Base-by-base conservation (phyloP, 1,140 invertebrate species). In the Drosophila seguyi region DNA sequence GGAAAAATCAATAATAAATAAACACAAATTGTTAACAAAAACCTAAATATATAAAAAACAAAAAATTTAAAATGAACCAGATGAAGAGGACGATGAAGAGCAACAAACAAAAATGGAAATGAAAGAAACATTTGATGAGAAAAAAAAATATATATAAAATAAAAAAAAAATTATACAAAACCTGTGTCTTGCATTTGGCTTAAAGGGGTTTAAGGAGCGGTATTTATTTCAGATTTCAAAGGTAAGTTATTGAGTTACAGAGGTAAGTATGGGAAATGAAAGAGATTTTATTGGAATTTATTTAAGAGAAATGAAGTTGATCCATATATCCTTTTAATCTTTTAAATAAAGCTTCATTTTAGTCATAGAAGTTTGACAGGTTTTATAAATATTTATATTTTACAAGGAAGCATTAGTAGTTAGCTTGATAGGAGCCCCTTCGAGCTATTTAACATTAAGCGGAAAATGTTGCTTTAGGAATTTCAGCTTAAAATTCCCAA, bases 1-100 rank as follows among this genome's bases (percentile, higher is more conserved):
- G 57, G 44, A n/a, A 66, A 81, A 86, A 87, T 79, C 75, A 79
- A 81, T 81, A 86, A 72, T 68, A 72, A 79, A 69, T 59, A 77
- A 81, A 79, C 45, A 86, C 67, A 83, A 87, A 87, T 88, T 87
- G 83, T 87, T 87, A 88, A 87, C 83, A n/a, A 87, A 87, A 58
- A 36, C 20, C 59, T 63, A 41, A 53, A 65, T 72, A 72, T 45
- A 45, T 41, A 52, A 69, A 61, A 61, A 63, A 48, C 16, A 57
- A 48, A 57, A 48, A 27, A 60, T 31, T 6, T 5, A 50, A 58
- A 50, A 75, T 38, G 39, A 56, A 65, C 56, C 75, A 36, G 39
- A 56, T 58, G 72, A 27, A 4, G 41, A 65, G 4, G 53, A 61
- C 29, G 68, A 82, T 65, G 63, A 85, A 84, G 72, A 75, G 72